These are phyloP conservation scores for Epizoanthus stellaris DNA, from an alignment of 92 coral and sea anemone species.

Conservation along the genomic window DNA sequence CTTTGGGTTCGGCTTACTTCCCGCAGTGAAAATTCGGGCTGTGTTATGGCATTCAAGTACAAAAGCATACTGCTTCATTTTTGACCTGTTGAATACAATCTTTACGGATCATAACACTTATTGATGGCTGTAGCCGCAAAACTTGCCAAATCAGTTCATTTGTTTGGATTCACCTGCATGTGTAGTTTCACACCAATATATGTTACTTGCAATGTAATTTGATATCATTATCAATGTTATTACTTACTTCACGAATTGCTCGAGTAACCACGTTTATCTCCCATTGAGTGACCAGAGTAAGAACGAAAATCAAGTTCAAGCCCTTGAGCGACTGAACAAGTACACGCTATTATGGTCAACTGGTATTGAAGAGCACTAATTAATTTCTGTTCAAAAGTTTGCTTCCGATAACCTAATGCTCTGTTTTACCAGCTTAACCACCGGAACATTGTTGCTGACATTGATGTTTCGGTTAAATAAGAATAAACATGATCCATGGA, in stretches of 20 bases:
- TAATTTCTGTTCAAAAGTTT: not conserved
- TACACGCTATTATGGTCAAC: not conserved
- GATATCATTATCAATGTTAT: not conserved
- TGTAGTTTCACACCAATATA: not conserved
- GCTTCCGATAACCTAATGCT: not conserved
- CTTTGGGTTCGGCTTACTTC: not conserved
- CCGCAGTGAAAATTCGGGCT: not conserved
- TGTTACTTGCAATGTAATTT: not conserved
- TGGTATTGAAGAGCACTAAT: not conserved
- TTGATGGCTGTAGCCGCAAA: not conserved
- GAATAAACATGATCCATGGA: not conserved
- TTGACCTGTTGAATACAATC: not conserved
- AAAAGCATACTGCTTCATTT: too few relatives aligned
- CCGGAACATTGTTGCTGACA: not conserved
- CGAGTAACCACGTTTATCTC: too few relatives aligned
- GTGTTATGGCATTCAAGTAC: not conserved
- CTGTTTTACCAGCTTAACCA: not conserved
- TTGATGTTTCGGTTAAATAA: not conserved
- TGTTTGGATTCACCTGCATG: not conserved
- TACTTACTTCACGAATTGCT: too few relatives aligned
- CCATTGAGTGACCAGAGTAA: too few relatives aligned
- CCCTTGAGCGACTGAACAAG: not conserved
- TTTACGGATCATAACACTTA: constrained; percentile 7
- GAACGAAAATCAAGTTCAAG: too few relatives aligned
- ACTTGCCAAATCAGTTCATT: too few relatives aligned